Conservation (phyloP, 2,888 invertebrate genomes). For the Sinelater perroti region DNA sequence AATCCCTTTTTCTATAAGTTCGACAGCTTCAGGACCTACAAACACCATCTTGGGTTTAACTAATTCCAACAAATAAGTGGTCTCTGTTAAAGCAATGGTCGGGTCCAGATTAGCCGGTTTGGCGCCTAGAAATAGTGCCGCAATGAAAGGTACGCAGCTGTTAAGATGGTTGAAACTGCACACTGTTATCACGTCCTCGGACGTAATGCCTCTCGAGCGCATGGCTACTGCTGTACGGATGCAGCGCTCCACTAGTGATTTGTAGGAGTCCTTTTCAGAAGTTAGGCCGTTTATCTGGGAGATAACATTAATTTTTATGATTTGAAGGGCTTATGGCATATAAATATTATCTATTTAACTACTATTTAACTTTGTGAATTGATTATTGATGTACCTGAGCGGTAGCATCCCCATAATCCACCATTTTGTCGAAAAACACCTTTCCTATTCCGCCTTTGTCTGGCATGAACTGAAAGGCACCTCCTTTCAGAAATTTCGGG, state of each 20-base stretch:
- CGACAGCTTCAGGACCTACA: conserved; percentile 41
- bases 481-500: too few relatives aligned
- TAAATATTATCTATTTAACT: too few relatives aligned
- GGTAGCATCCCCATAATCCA: conserved; percentile 44
- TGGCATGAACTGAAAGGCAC: too few relatives aligned
- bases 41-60: conserved; percentile 48
- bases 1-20: conserved; percentile 38
- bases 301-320: too few relatives aligned
- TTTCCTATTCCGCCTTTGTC: conserved; percentile 49
- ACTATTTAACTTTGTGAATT: too few relatives aligned
- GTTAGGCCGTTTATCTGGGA: conserved; percentile 29
- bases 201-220: conserved; percentile 54
- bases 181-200: conserved; percentile 61
- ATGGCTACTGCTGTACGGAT: conserved; percentile 21
- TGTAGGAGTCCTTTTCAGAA: conserved; percentile 53
- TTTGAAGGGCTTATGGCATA: too few relatives aligned
- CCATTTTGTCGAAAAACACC: conserved; percentile 49
- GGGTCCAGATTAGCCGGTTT: conserved; percentile 50
- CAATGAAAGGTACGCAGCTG: conserved; percentile 60
- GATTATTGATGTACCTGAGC: conserved; percentile 55
- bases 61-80: conserved; percentile 42
- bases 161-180: conserved; percentile 62
- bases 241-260: conserved; percentile 44
- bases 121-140: conserved; percentile 61
- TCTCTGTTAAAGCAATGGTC: conserved; percentile 43